Evolutionary conservation across 1,140 invertebrate species (phyloP).

Genomic region (Brachionus rotundiformis): DNA sequence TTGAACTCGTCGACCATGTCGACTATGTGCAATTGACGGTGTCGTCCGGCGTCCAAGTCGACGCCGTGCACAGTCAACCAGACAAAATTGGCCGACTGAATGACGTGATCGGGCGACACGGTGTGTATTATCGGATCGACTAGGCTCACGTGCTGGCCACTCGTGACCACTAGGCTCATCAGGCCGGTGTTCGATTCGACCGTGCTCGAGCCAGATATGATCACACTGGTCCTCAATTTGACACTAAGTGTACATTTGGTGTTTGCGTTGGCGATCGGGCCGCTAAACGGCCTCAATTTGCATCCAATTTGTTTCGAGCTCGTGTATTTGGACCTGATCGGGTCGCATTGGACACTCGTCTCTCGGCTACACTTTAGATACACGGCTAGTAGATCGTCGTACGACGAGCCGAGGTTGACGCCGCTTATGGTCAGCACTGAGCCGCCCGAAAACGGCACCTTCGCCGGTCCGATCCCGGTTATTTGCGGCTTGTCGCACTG

Average conservation of each 20-base stretch:
- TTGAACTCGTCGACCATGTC: background rate
- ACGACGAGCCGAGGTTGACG: background rate
- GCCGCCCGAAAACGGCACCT: background rate
- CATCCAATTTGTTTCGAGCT: background rate
- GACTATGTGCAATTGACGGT: background rate
- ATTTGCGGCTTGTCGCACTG: constrained; percentile 27
- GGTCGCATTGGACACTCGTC: background rate
- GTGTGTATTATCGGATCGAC: constrained; percentile 21
- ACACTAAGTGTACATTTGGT: background rate
- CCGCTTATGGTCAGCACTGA: background rate
- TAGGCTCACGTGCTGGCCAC: background rate
- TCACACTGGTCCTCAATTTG: background rate
- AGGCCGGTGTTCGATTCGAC: background rate
- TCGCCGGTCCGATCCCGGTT: background rate
- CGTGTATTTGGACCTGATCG: background rate
- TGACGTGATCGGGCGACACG: background rate
- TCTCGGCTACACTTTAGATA: background rate
- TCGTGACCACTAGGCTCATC: background rate
- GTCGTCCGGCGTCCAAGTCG: background rate
- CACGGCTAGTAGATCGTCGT: background rate
- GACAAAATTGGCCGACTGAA: constrained; percentile 40
- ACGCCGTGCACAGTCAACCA: constrained; percentile 8
- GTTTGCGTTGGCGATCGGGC: background rate
- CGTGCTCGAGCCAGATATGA: background rate
- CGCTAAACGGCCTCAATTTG: background rate